Conservation (phyloP, 2,113 vertebrate genomes). For the Dipodomys merriami region DNA sequence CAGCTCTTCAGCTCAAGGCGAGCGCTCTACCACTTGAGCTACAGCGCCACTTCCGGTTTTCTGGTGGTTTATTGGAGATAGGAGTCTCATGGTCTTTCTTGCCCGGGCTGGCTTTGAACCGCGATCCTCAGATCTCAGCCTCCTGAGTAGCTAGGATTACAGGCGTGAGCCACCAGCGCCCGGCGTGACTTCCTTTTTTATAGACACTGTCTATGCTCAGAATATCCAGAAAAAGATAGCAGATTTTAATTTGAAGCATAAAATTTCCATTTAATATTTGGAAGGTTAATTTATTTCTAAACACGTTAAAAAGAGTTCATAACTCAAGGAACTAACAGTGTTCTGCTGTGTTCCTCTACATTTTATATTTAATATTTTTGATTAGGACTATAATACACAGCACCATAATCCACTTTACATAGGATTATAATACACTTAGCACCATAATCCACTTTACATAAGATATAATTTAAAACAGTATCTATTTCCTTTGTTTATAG, state of each 20-base stretch:
- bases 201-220: background rate
- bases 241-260: background rate
- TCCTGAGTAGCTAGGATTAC: too few species aligned
- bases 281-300: background rate
- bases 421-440: background rate
- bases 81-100: too few species aligned
- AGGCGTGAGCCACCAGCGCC: too few species aligned
- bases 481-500: background rate
- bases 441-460: background rate
- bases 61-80: too few species aligned
- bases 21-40: too few species aligned
- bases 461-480: background rate
- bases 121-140: too few species aligned
- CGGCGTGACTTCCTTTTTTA: background rate
- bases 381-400: background rate
- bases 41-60: too few species aligned
- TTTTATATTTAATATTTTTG: background rate
- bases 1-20: too few species aligned
- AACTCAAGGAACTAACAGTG: background rate
- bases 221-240: background rate
- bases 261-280: conserved; percentile 1
- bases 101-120: too few species aligned
- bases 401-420: background rate
- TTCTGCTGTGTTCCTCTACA: background rate
- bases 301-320: background rate